Conservation (phyloP, 2,113 vertebrate species). For the Alces alces region DNA sequence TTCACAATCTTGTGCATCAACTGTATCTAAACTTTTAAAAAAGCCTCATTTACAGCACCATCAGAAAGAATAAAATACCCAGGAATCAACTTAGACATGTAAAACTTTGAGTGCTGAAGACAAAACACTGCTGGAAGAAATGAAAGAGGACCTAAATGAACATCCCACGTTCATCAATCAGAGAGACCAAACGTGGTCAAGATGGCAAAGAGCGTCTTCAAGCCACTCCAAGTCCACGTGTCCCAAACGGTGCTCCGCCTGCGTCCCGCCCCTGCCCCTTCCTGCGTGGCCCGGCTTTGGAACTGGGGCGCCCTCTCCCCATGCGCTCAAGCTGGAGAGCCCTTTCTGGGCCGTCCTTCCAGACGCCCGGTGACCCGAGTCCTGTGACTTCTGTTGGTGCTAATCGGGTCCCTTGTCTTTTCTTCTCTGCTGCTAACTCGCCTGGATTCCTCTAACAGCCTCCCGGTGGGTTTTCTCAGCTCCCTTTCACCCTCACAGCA, state of each 20-base stretch:
- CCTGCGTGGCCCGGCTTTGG: neutral
- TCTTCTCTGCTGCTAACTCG: neutral
- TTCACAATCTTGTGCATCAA: too few relatives aligned
- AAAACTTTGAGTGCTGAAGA: neutral
- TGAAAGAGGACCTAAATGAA: neutral
- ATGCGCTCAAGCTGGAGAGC: neutral
- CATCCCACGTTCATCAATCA: neutral
- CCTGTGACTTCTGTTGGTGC: neutral
- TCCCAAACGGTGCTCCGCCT: neutral
- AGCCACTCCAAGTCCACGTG: neutral
- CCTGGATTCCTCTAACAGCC: neutral
- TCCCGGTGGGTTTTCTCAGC: neutral
- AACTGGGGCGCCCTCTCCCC: neutral
- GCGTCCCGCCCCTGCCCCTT: neutral
- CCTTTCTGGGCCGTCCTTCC: too few relatives aligned
- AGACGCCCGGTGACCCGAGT: neutral
- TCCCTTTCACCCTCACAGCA: neutral
- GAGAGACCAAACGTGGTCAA: neutral
- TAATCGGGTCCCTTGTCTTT: neutral
- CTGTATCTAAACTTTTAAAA: neutral
- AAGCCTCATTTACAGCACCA: neutral
- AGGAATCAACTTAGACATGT: neutral
- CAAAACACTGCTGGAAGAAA: neutral
- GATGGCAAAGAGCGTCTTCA: neutral
- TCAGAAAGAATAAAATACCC: neutral